A percentile compares a stretch with the other conserved stretches of the same genome.
Conservation (phyloP, 2,797 vertebrate genomes). For the Aphelocoma californica region DNA sequence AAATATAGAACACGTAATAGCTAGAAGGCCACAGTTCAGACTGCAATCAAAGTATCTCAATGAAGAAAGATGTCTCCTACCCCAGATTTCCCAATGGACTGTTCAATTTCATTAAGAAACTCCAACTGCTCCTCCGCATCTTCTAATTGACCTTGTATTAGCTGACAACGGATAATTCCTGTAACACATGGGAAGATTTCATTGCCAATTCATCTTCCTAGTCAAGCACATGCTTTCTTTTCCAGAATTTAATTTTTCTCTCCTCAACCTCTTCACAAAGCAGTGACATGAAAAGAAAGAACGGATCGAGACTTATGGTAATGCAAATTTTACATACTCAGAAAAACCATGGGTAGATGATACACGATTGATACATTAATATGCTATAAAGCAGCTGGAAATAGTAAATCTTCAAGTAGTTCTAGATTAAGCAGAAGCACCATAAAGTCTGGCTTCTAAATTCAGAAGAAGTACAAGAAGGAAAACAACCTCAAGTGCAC, state of each 20-base stretch:
- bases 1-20: not conserved
- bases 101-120: constrained; percentile 92
- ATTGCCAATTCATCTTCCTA: not conserved
- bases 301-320: not conserved
- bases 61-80: constrained; percentile 71
- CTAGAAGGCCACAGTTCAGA: not conserved
- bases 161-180: constrained; percentile 93
- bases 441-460: not conserved
- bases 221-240: not conserved
- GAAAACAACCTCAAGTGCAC: not conserved
- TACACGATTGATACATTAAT: not conserved
- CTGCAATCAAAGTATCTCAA: not conserved
- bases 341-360: not conserved
- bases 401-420: not conserved
- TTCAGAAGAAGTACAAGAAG: not conserved
- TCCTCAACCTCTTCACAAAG: not conserved
- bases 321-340: not conserved
- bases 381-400: not conserved
- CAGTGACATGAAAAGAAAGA: not conserved
- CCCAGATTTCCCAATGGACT: constrained; percentile 91
- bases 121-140: constrained; percentile 95
- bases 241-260: not conserved
- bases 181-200: constrained; percentile 33
- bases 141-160: constrained; percentile 87
- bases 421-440: not conserved